Conservation (phyloP, 2,113 vertebrate genomes). For the Chrysemys picta region DNA sequence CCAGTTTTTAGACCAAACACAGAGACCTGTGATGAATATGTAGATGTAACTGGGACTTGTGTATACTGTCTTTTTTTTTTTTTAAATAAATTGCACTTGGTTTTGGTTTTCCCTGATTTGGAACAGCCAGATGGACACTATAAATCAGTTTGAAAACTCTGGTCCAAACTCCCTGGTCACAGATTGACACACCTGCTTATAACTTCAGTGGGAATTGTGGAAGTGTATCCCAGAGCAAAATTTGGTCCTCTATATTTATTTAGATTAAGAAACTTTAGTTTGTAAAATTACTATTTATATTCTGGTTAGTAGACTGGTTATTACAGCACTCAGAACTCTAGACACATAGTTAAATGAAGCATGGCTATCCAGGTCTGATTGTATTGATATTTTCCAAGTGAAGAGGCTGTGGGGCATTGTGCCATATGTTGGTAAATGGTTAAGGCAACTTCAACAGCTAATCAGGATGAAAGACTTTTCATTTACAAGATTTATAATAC, state of each 20-base stretch:
- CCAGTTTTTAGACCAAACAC: neutral
- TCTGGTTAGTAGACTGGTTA: conserved; percentile 52
- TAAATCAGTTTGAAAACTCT: conserved; percentile 55
- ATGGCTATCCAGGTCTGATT: conserved; percentile 54
- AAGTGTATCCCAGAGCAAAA: conserved; percentile 14
- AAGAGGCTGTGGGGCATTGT: neutral
- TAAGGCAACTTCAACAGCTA: conserved; percentile 47
- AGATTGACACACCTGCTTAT: conserved; percentile 25
- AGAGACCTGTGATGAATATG: neutral
- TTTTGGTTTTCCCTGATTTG: conserved; percentile 17
- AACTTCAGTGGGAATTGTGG: conserved; percentile 49
- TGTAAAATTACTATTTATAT: conserved; percentile 41
- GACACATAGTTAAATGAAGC: conserved; percentile 67
- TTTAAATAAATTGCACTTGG: neutral
- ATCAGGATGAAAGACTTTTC: neutral
- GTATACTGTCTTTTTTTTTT: rapidly evolving
- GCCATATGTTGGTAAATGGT: conserved; percentile 53
- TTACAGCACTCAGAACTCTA: conserved; percentile 11
- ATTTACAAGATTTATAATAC: neutral
- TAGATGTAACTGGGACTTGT: neutral
- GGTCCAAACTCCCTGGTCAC: neutral
- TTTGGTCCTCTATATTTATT: conserved; percentile 58
- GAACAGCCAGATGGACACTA: conserved; percentile 52
- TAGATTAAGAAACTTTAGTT: conserved; percentile 64
- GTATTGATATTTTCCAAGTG: conserved; percentile 46